phyloP scores from a whole-genome alignment of 2,797 vertebrate species.

The Notamacropus eugenii region DNA sequence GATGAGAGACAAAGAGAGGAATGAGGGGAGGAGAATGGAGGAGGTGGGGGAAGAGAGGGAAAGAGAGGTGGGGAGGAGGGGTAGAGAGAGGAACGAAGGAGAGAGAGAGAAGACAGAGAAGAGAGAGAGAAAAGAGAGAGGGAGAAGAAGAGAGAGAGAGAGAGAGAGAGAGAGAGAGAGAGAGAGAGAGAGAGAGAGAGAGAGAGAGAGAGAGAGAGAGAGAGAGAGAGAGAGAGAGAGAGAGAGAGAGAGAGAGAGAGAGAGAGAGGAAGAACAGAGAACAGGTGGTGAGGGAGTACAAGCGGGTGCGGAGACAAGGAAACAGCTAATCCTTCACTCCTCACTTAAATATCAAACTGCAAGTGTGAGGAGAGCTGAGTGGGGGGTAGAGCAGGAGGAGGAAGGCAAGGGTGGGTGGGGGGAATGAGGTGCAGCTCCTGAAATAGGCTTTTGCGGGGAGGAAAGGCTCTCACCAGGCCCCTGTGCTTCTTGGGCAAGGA shows the following conservation, averaged over 20 bases:
- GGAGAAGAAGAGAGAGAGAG: no score
- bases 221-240: background rate
- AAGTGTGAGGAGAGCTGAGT: background rate
- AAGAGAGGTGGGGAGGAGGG: background rate
- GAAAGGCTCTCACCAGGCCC: background rate
- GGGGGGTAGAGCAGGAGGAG: background rate
- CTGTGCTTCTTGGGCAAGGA: constrained; percentile 14
- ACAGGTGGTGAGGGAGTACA: constrained; percentile 65
- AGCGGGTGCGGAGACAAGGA: background rate
- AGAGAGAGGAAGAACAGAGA: constrained; percentile 53
- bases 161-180: no score
- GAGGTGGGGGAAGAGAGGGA: background rate
- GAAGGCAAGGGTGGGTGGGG: constrained; percentile 21
- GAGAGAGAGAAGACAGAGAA: no score
- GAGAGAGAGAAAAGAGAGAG: no score
- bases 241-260: background rate
- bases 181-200: no score
- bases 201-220: background rate
- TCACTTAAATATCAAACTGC: constrained; percentile 40
- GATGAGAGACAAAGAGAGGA: background rate
- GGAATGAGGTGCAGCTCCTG: background rate
- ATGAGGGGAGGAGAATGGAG: background rate
- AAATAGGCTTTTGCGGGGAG: background rate
- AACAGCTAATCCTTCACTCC: background rate
- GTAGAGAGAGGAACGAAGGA: no score